These are phyloP conservation scores for Orthonevra nobilis DNA, from an alignment of 2,888 invertebrate species.

Conservation along the genomic window DNA sequence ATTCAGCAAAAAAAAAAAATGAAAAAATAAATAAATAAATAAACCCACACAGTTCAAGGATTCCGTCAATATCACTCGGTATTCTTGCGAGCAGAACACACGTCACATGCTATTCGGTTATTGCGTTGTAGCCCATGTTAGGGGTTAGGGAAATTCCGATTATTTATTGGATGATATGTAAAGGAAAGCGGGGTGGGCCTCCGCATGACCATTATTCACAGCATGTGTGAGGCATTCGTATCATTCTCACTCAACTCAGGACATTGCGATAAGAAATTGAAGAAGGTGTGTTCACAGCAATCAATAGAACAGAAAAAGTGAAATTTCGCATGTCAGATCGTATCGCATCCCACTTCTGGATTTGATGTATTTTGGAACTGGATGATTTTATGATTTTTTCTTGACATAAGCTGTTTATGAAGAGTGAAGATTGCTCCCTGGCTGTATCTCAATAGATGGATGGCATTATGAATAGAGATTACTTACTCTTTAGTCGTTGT, in stretches of 20 bases:
- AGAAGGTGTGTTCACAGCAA: constrained; percentile 59
- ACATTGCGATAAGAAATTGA: constrained; percentile 35
- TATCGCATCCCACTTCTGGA: constrained; percentile 59
- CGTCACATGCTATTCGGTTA: constrained; percentile 39
- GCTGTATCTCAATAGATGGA: constrained; percentile 29
- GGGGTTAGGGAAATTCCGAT: constrained; percentile 43
- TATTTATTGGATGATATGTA: constrained; percentile 66
- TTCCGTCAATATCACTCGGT: constrained; percentile 35
- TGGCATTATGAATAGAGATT: constrained; percentile 44
- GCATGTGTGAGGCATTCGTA: constrained; percentile 27
- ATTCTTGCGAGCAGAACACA: constrained; percentile 26
- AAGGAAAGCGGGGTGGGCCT: constrained; percentile 42
- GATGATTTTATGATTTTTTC: constrained; percentile 59
- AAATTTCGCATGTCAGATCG: constrained; percentile 57
- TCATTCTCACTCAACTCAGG: constrained; percentile 27
- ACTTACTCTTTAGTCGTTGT: constrained; percentile 61
- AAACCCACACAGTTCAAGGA: constrained; percentile 44
- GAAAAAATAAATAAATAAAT: neutral
- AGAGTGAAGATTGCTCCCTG: constrained; percentile 58
- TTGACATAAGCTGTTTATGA: constrained; percentile 65
- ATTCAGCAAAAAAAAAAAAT: too few species aligned
- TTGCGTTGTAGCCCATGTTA: constrained; percentile 29
- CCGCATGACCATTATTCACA: constrained; percentile 57
- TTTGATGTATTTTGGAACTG: constrained; percentile 62
- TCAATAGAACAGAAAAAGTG: constrained; percentile 53